phyloP scores from a whole-genome alignment of 1,140 invertebrate species.

The Papilio glaucus region DNA sequence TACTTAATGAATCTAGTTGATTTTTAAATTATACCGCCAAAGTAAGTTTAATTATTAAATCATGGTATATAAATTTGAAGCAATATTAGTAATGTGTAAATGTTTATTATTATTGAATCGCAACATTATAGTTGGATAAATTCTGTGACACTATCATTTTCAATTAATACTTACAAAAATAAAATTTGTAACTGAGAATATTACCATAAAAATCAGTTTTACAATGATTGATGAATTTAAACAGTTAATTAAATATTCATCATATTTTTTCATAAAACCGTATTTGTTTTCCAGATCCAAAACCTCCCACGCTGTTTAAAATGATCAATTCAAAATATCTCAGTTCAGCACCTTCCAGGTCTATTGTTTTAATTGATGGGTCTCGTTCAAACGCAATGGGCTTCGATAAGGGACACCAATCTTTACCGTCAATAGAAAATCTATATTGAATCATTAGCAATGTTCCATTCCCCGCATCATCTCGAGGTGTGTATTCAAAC shows the following conservation, averaged over 20 bases:
- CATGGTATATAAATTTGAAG: too few species aligned
- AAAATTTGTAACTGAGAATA: too few species aligned
- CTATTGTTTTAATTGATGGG: conserved; percentile 54
- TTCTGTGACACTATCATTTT: too few species aligned
- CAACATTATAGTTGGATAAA: too few species aligned
- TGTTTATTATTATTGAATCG: too few species aligned
- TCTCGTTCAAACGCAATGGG: conserved; percentile 51
- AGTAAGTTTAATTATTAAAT: too few species aligned
- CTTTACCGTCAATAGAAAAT: conserved; percentile 50
- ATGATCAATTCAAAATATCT: conserved; percentile 61
- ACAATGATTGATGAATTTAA: neutral
- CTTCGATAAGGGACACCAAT: conserved; percentile 56
- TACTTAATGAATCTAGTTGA: neutral
- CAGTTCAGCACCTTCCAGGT: conserved; percentile 50
- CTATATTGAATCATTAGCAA: conserved; percentile 60
- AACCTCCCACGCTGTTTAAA: conserved; percentile 55
- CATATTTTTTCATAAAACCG: conserved; percentile 55
- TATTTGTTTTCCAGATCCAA: conserved; percentile 61
- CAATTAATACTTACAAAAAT: too few species aligned
- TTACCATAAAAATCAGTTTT: neutral
- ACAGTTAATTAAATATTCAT: neutral
- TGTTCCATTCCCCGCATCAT: conserved; percentile 67
- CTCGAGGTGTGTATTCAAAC: conserved; percentile 60
- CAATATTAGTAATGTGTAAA: too few species aligned
- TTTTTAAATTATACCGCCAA: too few species aligned